A percentile compares a stretch with the other conserved stretches of the same genome.
Conservation (phyloP, 2,113 vertebrate genomes). For the Oceanodroma tethys region DNA sequence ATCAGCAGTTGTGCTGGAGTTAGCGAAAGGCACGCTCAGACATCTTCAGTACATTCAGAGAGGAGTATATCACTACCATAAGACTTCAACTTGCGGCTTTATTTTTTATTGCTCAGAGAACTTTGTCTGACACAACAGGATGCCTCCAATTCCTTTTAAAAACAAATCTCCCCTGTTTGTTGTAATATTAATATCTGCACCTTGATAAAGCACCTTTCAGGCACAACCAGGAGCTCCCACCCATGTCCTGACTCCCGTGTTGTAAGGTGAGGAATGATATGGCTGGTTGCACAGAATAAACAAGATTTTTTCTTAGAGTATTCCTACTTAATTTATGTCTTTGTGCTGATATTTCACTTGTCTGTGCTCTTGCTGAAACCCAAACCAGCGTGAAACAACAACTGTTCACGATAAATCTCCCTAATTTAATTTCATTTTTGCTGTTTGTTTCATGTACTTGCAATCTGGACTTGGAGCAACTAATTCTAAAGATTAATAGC, state of each 20-base stretch:
- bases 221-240: not conserved
- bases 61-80: not conserved
- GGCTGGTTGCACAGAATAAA: not conserved
- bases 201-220: not conserved
- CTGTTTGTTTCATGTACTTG: not conserved
- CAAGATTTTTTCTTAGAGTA: not conserved
- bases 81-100: not conserved
- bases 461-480: not conserved
- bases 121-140: not conserved
- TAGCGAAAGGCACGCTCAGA: not conserved
- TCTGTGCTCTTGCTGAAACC: not conserved
- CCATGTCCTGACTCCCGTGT: not conserved
- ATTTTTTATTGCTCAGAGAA: not conserved
- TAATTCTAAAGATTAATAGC: conserved; percentile 13
- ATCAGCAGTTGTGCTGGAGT: not conserved
- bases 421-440: not conserved
- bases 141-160: not conserved
- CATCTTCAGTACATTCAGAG: not conserved
- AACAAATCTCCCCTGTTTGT: not conserved
- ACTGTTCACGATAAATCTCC: not conserved
- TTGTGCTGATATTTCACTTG: not conserved
- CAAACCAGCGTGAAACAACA: not conserved
- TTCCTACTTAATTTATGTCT: not conserved
- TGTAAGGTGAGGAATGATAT: not conserved
- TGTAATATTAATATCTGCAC: not conserved